phyloP scores from a whole-genome alignment of 2,888 invertebrate species.

The Sesia apiformis region DNA sequence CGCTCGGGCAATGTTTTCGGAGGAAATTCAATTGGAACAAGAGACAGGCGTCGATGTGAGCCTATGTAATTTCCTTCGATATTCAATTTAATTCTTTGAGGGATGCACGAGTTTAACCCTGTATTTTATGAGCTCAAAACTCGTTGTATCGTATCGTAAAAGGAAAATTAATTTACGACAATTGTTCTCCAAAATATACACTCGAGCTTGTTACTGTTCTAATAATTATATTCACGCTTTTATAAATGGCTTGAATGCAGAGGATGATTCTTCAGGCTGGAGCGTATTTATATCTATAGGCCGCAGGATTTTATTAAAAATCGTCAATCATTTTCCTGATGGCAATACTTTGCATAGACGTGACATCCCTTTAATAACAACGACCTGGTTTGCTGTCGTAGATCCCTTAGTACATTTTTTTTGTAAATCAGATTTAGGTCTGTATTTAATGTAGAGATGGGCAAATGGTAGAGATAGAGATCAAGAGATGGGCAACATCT shows the following conservation, averaged over 20 bases:
- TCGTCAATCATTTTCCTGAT: slow-evolving; percentile 17
- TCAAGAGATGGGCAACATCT: too few species aligned
- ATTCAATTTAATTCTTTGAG: slow-evolving; percentile 62
- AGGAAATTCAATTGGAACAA: slow-evolving; percentile 59
- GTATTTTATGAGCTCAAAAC: slow-evolving; percentile 27
- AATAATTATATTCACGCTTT: neutral
- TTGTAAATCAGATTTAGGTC: too few species aligned
- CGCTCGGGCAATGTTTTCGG: slow-evolving; percentile 63
- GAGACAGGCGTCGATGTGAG: slow-evolving; percentile 50
- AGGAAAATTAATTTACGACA: slow-evolving; percentile 37
- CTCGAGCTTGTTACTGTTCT: neutral
- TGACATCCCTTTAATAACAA: slow-evolving; percentile 4
- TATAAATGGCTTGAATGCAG: neutral
- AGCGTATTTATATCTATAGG: neutral
- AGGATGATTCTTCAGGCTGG: neutral
- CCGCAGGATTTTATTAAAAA: slow-evolving; percentile 17
- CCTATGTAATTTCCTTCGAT: slow-evolving; percentile 64
- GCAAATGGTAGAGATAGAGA: too few species aligned
- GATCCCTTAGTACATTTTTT: too few species aligned
- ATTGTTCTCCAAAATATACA: slow-evolving; percentile 22
- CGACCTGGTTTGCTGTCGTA: too few species aligned
- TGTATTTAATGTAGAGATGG: too few species aligned
- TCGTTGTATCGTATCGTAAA: slow-evolving; percentile 31
- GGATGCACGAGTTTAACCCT: slow-evolving; percentile 42
- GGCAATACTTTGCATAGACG: slow-evolving; percentile 10